Evolutionary conservation across 2,888 invertebrate genomes (phyloP), one percentile per base, ranked within the genome.

Genomic region (Zaprionus obscuricornis): DNA sequence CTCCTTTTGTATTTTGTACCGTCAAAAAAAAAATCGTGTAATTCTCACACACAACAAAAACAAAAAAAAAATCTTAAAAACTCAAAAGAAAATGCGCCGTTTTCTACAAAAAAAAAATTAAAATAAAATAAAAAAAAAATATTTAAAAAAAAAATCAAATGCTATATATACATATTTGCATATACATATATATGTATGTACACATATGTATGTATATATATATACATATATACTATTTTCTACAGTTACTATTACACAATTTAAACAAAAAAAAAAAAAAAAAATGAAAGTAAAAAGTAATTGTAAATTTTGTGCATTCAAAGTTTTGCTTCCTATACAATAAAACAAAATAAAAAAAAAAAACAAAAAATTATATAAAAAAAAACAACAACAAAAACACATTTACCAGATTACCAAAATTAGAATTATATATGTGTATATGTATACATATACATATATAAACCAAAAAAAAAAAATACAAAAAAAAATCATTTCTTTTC

Each of bases 251-350:
- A 72, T 74, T 67, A 74, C 63, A 74, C 70, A 66, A 66, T 47
- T 73, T 54, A 63, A 63, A 56, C 31, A 66, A 69, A 27, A 34
- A 47, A 40, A 18, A 34, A 22, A 40, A 5, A 52, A 36, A 37
- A 20, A 42, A 62, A 51, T 22, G 27, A 36, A 26, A 43, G 49
- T 43, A 62, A 51, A 60, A 74, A 71, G 67, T 66, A 70, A 75
- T 70, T 73, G 63, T 66, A 73, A 66, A 66, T 42, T 75, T 77
- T 69, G 65, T 79, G 81, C 85, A 83, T 86, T 85, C 68, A 83
- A 77, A 71, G 68, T 84, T 82, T 85, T 85, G 77, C 75, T 77
- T 83, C 81, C 74, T 81, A 81, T 72, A 75, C 67, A 81, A 70
- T 63, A 71, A 76, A 74, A 64, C 31, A 59, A 46, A 51, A 51